Evolutionary conservation across 2,113 vertebrate species (phyloP), one percentile per base, ranked within the genome.

Genomic region (Neodon shergylaensis): DNA sequence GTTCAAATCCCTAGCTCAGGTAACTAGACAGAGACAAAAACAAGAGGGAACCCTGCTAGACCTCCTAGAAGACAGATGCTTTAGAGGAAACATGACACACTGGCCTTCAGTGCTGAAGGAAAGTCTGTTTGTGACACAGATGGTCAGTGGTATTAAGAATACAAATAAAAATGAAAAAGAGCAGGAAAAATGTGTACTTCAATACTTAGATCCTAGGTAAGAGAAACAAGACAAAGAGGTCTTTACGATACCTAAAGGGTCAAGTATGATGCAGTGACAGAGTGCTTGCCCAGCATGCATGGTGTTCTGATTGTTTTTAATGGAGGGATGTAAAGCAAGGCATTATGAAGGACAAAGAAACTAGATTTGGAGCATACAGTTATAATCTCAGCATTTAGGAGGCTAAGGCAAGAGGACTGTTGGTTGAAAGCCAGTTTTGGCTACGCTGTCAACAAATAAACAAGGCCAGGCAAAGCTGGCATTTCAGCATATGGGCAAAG

Each of bases 161-260:
- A 28, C 36, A 17, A 65, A 28, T 52, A 74, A 42, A 90, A 36
- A 4, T 31, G 49, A 63, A 39, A 21, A 52, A 21, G 58, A 74
- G 22, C 1, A 0, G 22, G 31, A 63, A n/a, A 36, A n/a, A 36
- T 9, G 19, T 22, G 22, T n/a, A 31, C 0, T 70, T 24, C 33
- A 33, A 8, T 8, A 77, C 17, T 16, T n/a, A 16, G 31, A 24
- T 16, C 19, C 28, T 47, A 28, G 21, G 7, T 49, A 52, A 16
- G 22, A 47, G 68, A 33, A 19, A 28, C 17, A 72, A 9, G 24
- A 14, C 19, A 72, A 52, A 42, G 26, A 44, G 24, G 12, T n/a
- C 26, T 39, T 36, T 22, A 82, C 19, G 24, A 39, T 26, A n/a
- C 11, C 26, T n/a, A 61, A 39, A 83, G 24, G n/a, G 54, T 26